A percentile compares a stretch with the other conserved stretches of the same genome.
phyloP scores from a whole-genome alignment of 2,888 invertebrate genomes.

The Dermolepida albohirtum region DNA sequence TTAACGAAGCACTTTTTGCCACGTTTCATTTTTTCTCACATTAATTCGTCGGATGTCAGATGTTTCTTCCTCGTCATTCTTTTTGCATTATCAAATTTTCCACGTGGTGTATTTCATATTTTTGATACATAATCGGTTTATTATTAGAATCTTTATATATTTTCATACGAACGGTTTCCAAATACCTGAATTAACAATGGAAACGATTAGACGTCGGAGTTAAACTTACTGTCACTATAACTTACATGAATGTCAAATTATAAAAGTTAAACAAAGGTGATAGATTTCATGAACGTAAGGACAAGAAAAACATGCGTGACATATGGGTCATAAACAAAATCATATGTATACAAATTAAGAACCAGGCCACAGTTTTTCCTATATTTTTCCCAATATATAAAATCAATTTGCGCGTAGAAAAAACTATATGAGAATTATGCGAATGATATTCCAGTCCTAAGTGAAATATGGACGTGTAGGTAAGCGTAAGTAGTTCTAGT shows the following conservation, averaged over 20 bases:
- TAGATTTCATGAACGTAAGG: conserved; percentile 54
- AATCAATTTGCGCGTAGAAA: no score
- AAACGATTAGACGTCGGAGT: background rate
- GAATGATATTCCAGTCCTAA: no score
- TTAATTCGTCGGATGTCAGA: no score
- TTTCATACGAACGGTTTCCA: no score
- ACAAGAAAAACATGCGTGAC: conserved; percentile 38
- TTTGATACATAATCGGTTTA: no score
- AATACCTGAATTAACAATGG: background rate
- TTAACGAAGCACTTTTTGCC: no score
- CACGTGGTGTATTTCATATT: no score
- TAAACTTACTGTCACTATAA: conserved; percentile 48
- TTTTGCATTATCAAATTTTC: no score
- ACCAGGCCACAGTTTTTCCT: conserved; percentile 14
- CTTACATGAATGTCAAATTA: conserved; percentile 63
- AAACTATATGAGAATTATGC: no score
- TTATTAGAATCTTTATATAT: no score
- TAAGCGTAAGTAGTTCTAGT: background rate
- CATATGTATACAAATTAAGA: background rate
- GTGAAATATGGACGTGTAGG: background rate
- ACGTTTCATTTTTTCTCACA: no score
- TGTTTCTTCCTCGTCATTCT: no score
- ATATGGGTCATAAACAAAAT: conserved; percentile 35
- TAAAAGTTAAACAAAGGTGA: conserved; percentile 57
- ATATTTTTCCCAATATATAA: background rate